A percentile compares a stretch with the other conserved stretches of the same genome.
These are phyloP conservation scores for Corythornis cristatus DNA, from an alignment of 2,113 vertebrate genomes.

Conservation along the genomic window DNA sequence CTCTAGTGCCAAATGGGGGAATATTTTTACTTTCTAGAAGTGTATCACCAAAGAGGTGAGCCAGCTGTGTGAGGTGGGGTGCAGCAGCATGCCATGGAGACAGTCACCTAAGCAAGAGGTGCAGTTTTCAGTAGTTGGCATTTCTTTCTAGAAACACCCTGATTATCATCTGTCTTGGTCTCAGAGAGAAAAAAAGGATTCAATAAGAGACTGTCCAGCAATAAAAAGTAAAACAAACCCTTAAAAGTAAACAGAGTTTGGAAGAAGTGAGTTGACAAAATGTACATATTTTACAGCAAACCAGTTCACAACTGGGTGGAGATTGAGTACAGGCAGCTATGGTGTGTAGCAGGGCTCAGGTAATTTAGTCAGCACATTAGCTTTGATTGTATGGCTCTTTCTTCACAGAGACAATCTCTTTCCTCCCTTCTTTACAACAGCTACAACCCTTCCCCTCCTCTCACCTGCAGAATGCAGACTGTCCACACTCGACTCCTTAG, in stretches of 20 bases:
- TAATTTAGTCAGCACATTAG: neutral
- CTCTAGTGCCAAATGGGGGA: neutral
- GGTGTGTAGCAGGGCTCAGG: neutral
- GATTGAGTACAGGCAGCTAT: neutral
- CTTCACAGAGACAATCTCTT: neutral
- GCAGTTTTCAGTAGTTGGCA: neutral
- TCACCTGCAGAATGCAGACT: neutral
- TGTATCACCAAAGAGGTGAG: neutral
- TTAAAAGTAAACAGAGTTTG: neutral
- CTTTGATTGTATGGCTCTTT: neutral
- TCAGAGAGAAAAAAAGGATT: neutral
- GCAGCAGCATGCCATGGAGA: neutral
- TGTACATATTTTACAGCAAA: rapidly evolving
- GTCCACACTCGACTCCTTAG: neutral
- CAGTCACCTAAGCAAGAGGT: neutral
- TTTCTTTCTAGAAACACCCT: neutral
- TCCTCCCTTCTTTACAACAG: neutral
- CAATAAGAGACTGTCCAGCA: neutral
- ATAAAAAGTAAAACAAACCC: neutral
- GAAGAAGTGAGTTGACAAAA: neutral
- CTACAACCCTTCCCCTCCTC: neutral
- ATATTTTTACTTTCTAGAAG: neutral
- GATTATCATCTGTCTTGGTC: neutral
- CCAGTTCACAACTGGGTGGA: neutral
- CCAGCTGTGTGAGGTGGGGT: neutral